These are phyloP conservation scores for Notarius quadriscutis DNA, from an alignment of 2,113 vertebrate species.

Conservation along the genomic window DNA sequence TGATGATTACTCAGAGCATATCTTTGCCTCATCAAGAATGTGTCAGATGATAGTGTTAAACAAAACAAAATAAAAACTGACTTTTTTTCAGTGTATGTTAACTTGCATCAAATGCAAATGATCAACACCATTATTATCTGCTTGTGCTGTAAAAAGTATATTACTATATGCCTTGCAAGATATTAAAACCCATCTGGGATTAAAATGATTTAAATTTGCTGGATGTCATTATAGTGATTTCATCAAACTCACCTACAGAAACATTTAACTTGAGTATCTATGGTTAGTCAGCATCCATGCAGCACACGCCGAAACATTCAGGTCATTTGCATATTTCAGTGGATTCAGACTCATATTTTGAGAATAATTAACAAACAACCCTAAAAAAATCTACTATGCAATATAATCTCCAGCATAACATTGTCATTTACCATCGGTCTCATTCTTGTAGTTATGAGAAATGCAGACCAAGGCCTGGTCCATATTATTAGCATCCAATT, in stretches of 20 bases:
- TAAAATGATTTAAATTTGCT: not conserved
- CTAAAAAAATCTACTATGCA: not conserved
- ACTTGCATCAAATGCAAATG: not conserved
- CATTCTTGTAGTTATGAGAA: not conserved
- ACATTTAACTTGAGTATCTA: not conserved
- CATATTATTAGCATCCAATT: conserved; percentile 29
- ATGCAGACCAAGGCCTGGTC: not conserved
- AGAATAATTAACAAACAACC: not conserved
- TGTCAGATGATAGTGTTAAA: not conserved
- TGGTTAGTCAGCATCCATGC: not conserved
- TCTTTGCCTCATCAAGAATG: not conserved
- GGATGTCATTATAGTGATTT: not conserved
- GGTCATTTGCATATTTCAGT: not conserved
- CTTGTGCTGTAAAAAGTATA: not conserved
- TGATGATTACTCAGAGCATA: conserved; percentile 8
- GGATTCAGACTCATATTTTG: not conserved
- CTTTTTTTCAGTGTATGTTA: not conserved
- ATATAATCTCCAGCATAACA: not conserved
- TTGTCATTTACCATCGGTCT: not conserved
- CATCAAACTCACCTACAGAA: not conserved
- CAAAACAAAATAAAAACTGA: not conserved
- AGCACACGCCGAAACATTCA: not conserved
- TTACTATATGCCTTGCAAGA: not conserved
- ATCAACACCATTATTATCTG: not conserved
- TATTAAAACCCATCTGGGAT: not conserved